Percentiles rank a stretch among this genome's conserved stretches.
Conservation (phyloP, 2,113 vertebrate species). For the Tragelaphus buxtoni region DNA sequence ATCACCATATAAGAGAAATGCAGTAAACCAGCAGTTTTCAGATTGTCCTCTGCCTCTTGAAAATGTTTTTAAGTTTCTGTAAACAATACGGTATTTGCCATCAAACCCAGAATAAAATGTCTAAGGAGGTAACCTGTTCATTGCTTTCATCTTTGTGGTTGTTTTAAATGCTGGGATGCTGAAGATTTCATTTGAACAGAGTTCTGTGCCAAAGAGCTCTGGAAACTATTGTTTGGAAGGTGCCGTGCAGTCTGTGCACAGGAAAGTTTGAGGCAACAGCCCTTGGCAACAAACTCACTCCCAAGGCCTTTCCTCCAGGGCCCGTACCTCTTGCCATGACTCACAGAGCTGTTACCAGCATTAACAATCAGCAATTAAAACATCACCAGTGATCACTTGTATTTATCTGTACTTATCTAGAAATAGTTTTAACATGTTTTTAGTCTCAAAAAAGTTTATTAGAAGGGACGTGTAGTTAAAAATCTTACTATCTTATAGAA, state of each 20-base stretch:
- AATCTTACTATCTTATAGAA: not conserved
- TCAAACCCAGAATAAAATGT: not conserved
- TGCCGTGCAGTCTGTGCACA: conserved; percentile 7
- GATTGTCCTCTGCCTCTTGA: not conserved
- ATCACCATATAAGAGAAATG: not conserved
- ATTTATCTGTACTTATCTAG: not conserved
- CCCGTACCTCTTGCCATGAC: not conserved
- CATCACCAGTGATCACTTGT: not conserved
- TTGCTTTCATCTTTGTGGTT: not conserved
- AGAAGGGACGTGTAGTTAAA: not conserved
- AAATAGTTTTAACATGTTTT: not conserved
- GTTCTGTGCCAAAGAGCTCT: not conserved
- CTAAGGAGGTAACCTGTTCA: not conserved
- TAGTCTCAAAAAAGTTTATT: not conserved
- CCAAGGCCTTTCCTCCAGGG: not conserved
- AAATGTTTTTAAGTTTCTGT: not conserved
- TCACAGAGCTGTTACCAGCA: not conserved
- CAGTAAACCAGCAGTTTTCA: not conserved
- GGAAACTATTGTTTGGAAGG: conserved; percentile 37
- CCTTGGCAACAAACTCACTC: not conserved
- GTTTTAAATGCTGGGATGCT: not conserved
- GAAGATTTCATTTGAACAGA: not conserved
- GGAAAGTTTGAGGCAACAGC: not conserved
- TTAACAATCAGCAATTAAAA: not conserved
- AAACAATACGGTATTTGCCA: not conserved